Evolutionary conservation across 2,888 invertebrate genomes (phyloP).

Genomic region (Coelinius sp.): DNA sequence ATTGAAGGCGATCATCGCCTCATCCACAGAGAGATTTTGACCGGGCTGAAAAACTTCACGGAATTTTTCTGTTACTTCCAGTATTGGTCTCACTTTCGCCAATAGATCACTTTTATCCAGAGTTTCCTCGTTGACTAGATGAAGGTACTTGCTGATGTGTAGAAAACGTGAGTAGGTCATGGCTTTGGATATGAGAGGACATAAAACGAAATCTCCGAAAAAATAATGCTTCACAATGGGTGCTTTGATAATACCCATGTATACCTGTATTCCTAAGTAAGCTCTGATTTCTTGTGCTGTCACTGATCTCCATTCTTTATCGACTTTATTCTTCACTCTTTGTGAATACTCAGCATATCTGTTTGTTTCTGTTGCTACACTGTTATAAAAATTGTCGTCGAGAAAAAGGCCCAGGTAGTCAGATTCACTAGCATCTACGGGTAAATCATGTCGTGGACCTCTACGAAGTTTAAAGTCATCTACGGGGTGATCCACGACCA

Average conservation of each 20-base stretch:
- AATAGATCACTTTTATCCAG: neutral
- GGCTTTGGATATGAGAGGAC: neutral
- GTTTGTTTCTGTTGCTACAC: neutral
- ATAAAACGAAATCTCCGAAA: neutral
- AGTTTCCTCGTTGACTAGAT: slow-evolving; percentile 19
- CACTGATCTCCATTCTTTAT: neutral
- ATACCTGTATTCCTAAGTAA: neutral
- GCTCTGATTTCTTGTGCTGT: neutral
- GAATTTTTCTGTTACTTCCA: slow-evolving; percentile 17
- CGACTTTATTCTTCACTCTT: neutral
- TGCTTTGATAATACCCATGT: neutral
- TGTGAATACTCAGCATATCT: neutral
- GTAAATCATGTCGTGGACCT: neutral
- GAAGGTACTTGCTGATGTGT: neutral
- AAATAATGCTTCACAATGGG: neutral
- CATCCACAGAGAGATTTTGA: slow-evolving; percentile 25
- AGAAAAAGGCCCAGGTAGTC: neutral
- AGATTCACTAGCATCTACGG: neutral
- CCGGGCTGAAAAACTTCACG: slow-evolving; percentile 12
- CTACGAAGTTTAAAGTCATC: neutral
- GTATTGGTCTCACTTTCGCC: slow-evolving; percentile 9
- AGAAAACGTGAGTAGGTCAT: slow-evolving; percentile 1
- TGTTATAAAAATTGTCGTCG: neutral
- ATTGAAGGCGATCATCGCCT: neutral
- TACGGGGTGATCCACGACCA: neutral